Conservation (phyloP, 2,797 vertebrate species). For the Rachycentron canadum region DNA sequence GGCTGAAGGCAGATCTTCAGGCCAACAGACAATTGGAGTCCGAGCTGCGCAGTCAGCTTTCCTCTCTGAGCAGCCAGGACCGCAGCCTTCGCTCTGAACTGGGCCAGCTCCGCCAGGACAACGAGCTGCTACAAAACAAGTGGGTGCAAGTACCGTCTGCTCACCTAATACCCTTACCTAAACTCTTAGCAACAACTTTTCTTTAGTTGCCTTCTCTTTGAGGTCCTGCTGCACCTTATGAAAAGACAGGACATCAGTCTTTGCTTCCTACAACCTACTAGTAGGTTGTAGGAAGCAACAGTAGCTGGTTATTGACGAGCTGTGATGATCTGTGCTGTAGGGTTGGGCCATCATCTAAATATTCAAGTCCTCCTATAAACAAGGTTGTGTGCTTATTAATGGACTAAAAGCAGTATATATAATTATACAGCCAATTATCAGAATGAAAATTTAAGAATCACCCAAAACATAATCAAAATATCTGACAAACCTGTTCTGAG, state of each 20-base stretch:
- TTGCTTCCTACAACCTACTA: no score
- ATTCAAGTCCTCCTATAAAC: no score
- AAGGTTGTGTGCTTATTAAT: no score
- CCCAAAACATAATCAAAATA: no score
- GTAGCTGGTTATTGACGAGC: not conserved
- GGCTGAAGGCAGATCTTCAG: slow-evolving; percentile 97
- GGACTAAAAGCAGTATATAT: no score
- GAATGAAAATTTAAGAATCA: no score
- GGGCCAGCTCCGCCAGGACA: slow-evolving; percentile 95
- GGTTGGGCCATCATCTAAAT: no score
- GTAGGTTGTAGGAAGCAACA: not conserved
- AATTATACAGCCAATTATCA: no score
- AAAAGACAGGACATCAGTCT: not conserved
- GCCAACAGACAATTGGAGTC: slow-evolving; percentile 96
- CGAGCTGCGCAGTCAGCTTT: slow-evolving; percentile 95
- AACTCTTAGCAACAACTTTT: not conserved
- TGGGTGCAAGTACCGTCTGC: slow-evolving; percentile 70
- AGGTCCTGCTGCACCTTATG: not conserved
- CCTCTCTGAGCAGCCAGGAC: slow-evolving; percentile 92
- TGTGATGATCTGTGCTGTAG: not conserved
- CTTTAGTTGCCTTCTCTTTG: not conserved
- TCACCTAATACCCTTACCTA: not conserved
- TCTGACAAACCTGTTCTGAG: no score
- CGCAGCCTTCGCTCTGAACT: slow-evolving; percentile 93
- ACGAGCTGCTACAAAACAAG: slow-evolving; percentile 98